These are phyloP conservation scores for Protobothrops mucrosquamatus DNA, from an alignment of 2,113 vertebrate genomes.

Conservation along the genomic window DNA sequence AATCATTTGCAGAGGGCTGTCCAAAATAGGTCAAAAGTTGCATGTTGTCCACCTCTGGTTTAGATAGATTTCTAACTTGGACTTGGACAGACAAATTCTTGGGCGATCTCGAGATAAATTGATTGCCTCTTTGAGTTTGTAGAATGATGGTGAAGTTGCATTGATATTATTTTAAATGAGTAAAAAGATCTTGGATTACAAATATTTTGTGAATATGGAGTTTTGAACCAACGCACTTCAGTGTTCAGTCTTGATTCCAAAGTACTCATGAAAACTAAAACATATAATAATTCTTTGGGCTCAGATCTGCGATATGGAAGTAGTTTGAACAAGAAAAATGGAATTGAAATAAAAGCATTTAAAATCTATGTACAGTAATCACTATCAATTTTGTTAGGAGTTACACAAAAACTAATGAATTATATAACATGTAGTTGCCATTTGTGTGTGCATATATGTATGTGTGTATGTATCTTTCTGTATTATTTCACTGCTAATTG, in stretches of 20 bases:
- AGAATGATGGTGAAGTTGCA: constrained; percentile 5
- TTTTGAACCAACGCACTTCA: constrained; percentile 9
- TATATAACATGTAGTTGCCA: neutral
- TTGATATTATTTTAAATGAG: neutral
- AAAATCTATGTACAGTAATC: neutral
- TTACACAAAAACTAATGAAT: neutral
- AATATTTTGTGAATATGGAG: constrained; percentile 30
- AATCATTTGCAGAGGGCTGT: neutral
- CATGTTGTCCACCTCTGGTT: neutral
- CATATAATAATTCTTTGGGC: neutral
- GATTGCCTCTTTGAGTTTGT: neutral
- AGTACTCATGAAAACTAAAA: neutral
- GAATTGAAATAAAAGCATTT: neutral
- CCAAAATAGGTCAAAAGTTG: neutral
- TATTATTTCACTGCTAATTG: neutral
- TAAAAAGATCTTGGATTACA: constrained; percentile 11
- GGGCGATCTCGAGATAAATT: neutral
- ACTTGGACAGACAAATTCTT: neutral
- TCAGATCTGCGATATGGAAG: neutral
- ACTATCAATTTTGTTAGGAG: neutral
- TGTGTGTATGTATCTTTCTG: neutral
- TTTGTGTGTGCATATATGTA: neutral
- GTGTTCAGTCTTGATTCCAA: neutral
- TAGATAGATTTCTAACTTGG: neutral
- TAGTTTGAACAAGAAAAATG: neutral